phyloP scores from a whole-genome alignment of 1,140 invertebrate genomes.

The Bombus pascuorum region DNA sequence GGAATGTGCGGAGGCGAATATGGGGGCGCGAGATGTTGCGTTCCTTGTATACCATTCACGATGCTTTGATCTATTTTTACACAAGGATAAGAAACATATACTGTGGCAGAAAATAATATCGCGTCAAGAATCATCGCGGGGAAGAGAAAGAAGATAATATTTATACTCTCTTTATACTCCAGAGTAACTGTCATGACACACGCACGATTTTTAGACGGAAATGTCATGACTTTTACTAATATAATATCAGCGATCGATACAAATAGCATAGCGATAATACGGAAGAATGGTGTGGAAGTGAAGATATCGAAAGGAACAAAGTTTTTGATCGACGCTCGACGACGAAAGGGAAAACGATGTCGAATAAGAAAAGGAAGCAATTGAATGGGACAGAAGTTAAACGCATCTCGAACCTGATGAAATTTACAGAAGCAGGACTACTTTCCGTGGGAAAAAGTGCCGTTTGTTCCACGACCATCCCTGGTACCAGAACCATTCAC shows the following conservation, averaged over 20 bases:
- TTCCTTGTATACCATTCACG: constrained; percentile 29
- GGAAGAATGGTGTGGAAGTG: constrained; percentile 76
- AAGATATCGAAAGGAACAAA: constrained; percentile 57
- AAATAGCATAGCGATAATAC: neutral
- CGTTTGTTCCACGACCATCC: constrained; percentile 91
- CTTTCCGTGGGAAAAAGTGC: constrained; percentile 93
- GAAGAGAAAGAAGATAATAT: constrained; percentile 1
- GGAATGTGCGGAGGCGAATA: constrained; percentile 53
- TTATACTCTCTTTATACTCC: neutral
- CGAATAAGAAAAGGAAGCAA: constrained; percentile 15
- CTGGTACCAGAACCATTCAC: constrained; percentile 91
- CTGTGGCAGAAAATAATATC: neutral
- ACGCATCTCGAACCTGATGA: constrained; percentile 44
- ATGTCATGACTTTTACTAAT: neutral
- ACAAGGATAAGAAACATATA: neutral
- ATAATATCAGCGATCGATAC: neutral
- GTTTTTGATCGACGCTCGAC: constrained; percentile 2
- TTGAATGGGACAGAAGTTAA: constrained; percentile 24
- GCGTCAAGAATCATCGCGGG: neutral
- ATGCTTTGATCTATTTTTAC: constrained; percentile 43
- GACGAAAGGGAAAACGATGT: constrained; percentile 13
- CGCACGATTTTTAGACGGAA: neutral
- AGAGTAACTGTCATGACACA: neutral
- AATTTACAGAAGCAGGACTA: constrained; percentile 87
- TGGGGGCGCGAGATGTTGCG: constrained; percentile 29